phyloP scores from a whole-genome alignment of 2,888 invertebrate species.

The Furcula furcula region DNA sequence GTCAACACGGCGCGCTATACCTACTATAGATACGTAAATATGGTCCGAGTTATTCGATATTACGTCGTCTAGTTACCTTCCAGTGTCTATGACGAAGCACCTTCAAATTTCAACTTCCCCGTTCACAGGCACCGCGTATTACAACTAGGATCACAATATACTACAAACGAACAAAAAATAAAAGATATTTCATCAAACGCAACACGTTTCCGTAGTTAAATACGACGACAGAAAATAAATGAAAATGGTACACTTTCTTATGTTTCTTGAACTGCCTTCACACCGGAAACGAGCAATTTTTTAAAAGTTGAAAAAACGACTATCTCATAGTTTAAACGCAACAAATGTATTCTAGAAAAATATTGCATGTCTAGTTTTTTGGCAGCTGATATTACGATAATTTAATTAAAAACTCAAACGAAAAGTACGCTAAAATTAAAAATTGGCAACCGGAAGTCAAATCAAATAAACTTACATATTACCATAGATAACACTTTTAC shows the following conservation, averaged over 20 bases:
- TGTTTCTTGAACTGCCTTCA: conserved; percentile 76
- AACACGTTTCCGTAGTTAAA: conserved; percentile 67
- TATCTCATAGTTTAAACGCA: conserved; percentile 47
- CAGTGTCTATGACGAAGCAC: conserved; percentile 71
- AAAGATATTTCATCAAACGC: conserved; percentile 61
- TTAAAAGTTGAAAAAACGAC: conserved; percentile 54
- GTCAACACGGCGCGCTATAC: conserved; percentile 58
- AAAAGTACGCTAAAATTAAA: conserved; percentile 31
- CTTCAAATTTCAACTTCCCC: conserved; percentile 49
- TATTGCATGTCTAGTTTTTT: conserved; percentile 63
- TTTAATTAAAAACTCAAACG: conserved; percentile 31
- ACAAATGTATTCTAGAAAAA: conserved; percentile 43
- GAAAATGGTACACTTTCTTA: conserved; percentile 76
- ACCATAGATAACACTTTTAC: too few species aligned
- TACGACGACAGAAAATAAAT: conserved; percentile 80
- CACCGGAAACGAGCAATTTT: conserved; percentile 74
- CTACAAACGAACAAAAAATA: conserved; percentile 63
- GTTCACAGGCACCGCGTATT: conserved; percentile 45
- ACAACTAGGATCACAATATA: conserved; percentile 46
- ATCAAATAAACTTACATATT: too few species aligned
- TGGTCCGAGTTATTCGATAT: conserved; percentile 70
- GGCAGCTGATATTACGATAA: conserved; percentile 25
- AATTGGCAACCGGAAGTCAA: conserved; percentile 44
- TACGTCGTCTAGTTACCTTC: conserved; percentile 69
- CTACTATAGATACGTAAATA: conserved; percentile 64